These are phyloP conservation scores for Parauchenoglanis punctatus DNA, from an alignment of 2,797 vertebrate genomes.

Conservation along the genomic window DNA sequence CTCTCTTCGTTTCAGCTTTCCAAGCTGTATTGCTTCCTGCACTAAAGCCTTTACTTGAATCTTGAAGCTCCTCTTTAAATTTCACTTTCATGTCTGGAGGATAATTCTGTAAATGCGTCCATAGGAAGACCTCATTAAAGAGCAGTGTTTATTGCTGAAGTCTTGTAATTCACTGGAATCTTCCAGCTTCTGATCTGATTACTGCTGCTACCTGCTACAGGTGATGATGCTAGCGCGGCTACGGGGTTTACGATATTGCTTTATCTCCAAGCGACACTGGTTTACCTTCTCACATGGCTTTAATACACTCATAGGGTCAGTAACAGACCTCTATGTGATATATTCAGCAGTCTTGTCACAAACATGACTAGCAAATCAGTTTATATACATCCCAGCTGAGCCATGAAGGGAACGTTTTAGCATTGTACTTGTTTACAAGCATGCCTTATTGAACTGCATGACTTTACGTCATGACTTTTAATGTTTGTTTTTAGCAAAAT, in stretches of 20 bases:
- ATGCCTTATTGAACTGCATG: neutral
- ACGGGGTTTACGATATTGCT: neutral
- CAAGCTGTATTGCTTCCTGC: neutral
- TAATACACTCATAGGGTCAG: neutral
- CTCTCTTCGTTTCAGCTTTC: neutral
- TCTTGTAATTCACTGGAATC: neutral
- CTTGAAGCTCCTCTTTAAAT: neutral
- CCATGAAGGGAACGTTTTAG: neutral
- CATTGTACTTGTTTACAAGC: neutral
- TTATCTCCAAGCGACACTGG: conserved; percentile 7
- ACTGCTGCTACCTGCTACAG: neutral
- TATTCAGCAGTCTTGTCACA: neutral
- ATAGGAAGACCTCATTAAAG: neutral
- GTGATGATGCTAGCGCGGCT: neutral
- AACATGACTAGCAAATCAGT: too few relatives aligned
- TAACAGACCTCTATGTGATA: neutral
- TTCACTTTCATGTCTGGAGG: neutral
- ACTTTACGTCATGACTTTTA: neutral
- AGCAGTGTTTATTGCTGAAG: neutral
- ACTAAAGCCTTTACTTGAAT: neutral
- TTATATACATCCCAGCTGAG: neutral
- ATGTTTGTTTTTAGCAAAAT: neutral
- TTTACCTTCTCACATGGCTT: neutral
- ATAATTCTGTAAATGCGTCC: neutral
- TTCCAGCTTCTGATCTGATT: conserved; percentile 5